A percentile compares a stretch with the other conserved stretches of the same genome.
phyloP scores from a whole-genome alignment of 2,888 invertebrate species.

The Drosophila paramelanica region DNA sequence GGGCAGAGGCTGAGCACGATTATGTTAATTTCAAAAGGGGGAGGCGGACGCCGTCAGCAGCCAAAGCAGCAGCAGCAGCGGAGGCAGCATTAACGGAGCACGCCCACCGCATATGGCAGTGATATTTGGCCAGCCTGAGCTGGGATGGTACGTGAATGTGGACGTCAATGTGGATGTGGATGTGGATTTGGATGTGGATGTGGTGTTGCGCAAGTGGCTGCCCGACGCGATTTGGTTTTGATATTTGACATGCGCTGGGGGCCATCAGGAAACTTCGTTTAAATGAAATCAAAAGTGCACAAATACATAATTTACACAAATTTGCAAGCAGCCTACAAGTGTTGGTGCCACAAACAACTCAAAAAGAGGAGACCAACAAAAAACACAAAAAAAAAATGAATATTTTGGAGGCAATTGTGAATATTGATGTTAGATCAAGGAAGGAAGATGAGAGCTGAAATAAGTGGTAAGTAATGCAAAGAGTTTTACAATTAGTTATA shows the following conservation, averaged over 20 bases:
- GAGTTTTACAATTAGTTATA: not conserved
- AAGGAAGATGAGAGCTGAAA: slow-evolving; percentile 26
- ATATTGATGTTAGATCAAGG: slow-evolving; percentile 34
- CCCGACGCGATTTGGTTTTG: slow-evolving; percentile 72
- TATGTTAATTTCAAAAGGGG: slow-evolving; percentile 69
- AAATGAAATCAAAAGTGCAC: slow-evolving; percentile 80
- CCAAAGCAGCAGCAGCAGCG: slow-evolving; percentile 38
- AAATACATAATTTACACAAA: slow-evolving; percentile 80
- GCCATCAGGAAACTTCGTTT: slow-evolving; percentile 81
- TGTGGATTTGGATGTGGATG: slow-evolving; percentile 37
- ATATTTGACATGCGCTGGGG: slow-evolving; percentile 80
- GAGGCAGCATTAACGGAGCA: slow-evolving; percentile 70
- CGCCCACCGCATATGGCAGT: slow-evolving; percentile 78
- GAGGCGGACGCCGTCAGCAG: slow-evolving; percentile 17
- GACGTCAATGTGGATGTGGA: slow-evolving; percentile 49
- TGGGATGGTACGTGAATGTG: slow-evolving; percentile 40
- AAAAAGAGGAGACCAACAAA: not conserved
- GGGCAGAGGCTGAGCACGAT: slow-evolving; percentile 64
- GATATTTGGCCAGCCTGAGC: slow-evolving; percentile 62
- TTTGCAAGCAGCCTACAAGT: slow-evolving; percentile 46
- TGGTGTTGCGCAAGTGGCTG: slow-evolving; percentile 69
- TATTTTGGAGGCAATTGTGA: not conserved
- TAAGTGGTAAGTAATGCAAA: slow-evolving; percentile 14
- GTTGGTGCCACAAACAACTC: not conserved
- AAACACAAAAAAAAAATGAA: not conserved